Percentiles rank a stretch among this genome's conserved stretches.
phyloP scores from a whole-genome alignment of 1,140 invertebrate genomes.

The Hermetia illucens region DNA sequence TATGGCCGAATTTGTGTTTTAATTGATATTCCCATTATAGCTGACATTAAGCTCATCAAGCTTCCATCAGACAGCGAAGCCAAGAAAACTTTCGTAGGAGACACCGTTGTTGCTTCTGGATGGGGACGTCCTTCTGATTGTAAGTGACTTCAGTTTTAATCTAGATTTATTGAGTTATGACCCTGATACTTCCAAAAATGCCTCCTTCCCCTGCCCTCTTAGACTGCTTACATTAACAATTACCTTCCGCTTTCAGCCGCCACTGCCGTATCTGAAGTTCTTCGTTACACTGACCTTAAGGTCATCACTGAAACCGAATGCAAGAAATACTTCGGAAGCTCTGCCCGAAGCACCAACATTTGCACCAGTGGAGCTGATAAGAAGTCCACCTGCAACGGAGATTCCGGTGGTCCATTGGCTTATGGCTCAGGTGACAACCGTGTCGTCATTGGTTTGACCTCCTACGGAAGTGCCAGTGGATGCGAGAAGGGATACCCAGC shows the following conservation, averaged over 20 bases:
- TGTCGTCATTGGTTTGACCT: slow-evolving; percentile 30
- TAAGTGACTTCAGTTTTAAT: too few species aligned
- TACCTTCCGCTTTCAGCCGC: too few species aligned
- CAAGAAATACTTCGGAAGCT: slow-evolving; percentile 10
- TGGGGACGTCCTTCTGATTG: slow-evolving; percentile 23
- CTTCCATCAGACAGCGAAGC: slow-evolving; percentile 12
- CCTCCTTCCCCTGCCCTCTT: too few species aligned
- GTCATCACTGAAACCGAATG: slow-evolving; percentile 13
- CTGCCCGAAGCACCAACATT: slow-evolving; percentile 13
- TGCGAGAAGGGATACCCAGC: slow-evolving; percentile 31
- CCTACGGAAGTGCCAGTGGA: slow-evolving; percentile 33
- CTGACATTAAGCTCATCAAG: slow-evolving; percentile 14
- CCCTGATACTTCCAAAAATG: too few species aligned
- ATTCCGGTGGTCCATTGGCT: slow-evolving; percentile 19
- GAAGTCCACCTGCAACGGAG: slow-evolving; percentile 18
- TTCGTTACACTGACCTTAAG: slow-evolving; percentile 16
- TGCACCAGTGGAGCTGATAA: slow-evolving; percentile 18
- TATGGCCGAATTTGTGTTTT: background rate
- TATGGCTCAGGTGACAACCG: slow-evolving; percentile 8
- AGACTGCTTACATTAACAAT: too few species aligned
- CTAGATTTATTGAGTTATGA: background rate
- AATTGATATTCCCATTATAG: background rate
- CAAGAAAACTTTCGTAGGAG: slow-evolving; percentile 12
- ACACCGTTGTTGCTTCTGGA: slow-evolving; percentile 15
- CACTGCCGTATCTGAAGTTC: slow-evolving; percentile 10